Evolutionary conservation across 2,113 vertebrate species (phyloP), one percentile per base, ranked within the genome.

Genomic region (Chrysemys picta): DNA sequence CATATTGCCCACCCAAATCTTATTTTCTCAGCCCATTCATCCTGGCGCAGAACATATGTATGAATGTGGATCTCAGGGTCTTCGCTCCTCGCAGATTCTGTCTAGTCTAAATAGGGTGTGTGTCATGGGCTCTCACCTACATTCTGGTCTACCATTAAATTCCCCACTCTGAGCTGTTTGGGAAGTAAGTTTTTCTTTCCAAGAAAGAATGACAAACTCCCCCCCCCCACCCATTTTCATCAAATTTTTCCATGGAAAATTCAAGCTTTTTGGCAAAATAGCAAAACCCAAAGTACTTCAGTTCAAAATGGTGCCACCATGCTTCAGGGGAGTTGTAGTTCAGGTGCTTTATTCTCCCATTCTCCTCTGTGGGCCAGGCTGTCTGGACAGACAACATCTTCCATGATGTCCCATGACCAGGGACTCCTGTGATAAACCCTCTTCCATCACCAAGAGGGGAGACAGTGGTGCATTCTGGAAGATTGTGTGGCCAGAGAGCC

Each of bases 151-250:
- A 90, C 47, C 75, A 22, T 56, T 93, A 78, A 78, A 59, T 87
- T 91, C 90, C 82, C 88, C 35, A 82, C 42, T 47, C 29, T 81
- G 38, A 90, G 56, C 59, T 87, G 90, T 88, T 62, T 84, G 76
- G 13, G 47, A 49, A 50, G 3, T 79, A 45, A 62, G 59, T 27
- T 38, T 72, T 72, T 72, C 19, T 22, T 72, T 10, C 19, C 5
- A 72, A 38, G 16, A 9, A 38, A 72, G 19, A 38, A 6, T 38
- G 17, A 72, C 19, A 72, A 72, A 62, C 27, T 35, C 5, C 4
- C 17, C 8, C 17, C 17, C 4, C 17, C 8, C 17, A 8, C 4
- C 35, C 65, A 72, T 38, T 38, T 72, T 38, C 17, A 72, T 10
- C 65, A 72, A 38, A 38, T 38, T 2, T 22, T 72, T 72, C 65